Conservation (phyloP, 2,797 vertebrate genomes). For the Danio tinwini region DNA sequence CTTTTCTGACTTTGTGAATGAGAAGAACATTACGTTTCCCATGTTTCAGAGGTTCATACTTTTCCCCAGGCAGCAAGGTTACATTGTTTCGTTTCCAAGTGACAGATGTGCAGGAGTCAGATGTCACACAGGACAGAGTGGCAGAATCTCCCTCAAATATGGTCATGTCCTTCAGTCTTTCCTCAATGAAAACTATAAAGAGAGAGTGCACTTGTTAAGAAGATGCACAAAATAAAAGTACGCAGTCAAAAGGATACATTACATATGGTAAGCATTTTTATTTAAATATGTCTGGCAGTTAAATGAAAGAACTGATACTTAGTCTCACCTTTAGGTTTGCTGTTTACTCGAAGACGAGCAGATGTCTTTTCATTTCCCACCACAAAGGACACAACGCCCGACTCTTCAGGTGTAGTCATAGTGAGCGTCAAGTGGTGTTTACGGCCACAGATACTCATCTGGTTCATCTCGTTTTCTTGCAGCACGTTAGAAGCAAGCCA, state of each 20-base stretch:
- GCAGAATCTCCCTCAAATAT: conserved; percentile 75
- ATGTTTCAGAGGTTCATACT: conserved; percentile 75
- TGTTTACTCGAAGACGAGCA: conserved; percentile 80
- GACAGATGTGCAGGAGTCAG: conserved; percentile 69
- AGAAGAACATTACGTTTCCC: conserved; percentile 75
- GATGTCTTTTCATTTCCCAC: conserved; percentile 78
- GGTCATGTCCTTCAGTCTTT: conserved; percentile 69
- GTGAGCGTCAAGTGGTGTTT: conserved; percentile 79
- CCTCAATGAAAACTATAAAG: conserved; percentile 74
- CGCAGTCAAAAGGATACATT: not conserved
- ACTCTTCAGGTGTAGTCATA: conserved; percentile 79
- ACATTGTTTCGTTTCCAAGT: conserved; percentile 75
- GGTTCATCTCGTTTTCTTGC: conserved; percentile 90
- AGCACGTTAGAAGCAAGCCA: conserved; percentile 91
- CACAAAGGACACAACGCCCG: conserved; percentile 84
- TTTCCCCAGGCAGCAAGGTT: conserved; percentile 69
- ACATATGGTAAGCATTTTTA: not conserved
- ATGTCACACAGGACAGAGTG: conserved; percentile 72
- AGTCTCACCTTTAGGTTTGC: conserved; percentile 76
- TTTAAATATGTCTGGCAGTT: not conserved
- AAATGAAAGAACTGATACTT: not conserved
- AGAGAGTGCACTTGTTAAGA: not conserved
- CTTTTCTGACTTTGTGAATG: conserved; percentile 71
- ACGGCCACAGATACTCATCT: conserved; percentile 77
- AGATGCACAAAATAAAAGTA: not conserved